Percentiles rank a stretch among this genome's conserved stretches.
phyloP scores from a whole-genome alignment of 2,797 vertebrate genomes.

The Rhabdophis nuchalis region DNA sequence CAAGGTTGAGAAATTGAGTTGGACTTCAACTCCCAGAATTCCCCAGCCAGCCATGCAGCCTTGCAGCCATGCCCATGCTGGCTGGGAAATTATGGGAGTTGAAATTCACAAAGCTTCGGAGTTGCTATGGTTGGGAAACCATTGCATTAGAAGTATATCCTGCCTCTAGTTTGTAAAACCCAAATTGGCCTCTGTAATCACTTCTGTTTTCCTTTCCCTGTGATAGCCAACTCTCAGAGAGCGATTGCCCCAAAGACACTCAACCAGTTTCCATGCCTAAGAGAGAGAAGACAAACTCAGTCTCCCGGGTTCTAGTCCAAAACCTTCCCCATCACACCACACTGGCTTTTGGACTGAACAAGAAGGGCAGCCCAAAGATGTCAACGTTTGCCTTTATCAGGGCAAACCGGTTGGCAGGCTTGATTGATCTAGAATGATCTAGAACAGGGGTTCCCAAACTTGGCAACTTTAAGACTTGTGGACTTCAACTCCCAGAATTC shows the following conservation, averaged over 20 bases:
- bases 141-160: not conserved
- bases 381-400: not conserved
- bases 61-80: no score
- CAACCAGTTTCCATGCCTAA: not conserved
- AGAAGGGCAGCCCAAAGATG: not conserved
- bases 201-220: not conserved
- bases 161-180: not conserved
- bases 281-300: not conserved
- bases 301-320: not conserved
- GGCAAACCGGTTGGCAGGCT: not conserved
- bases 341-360: not conserved
- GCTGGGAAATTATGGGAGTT: no score
- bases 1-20: not conserved
- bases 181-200: not conserved
- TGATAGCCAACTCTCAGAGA: not conserved
- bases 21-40: no score
- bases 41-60: no score
- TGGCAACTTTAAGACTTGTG: no score
- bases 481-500: no score
- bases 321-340: not conserved
- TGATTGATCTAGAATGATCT: not conserved
- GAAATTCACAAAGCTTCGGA: no score
- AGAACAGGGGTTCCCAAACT: no score
- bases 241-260: not conserved
- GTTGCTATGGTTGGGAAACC: not conserved